These are phyloP conservation scores for Liposcelis brunnea DNA, from an alignment of 2,888 invertebrate species.

Conservation along the genomic window DNA sequence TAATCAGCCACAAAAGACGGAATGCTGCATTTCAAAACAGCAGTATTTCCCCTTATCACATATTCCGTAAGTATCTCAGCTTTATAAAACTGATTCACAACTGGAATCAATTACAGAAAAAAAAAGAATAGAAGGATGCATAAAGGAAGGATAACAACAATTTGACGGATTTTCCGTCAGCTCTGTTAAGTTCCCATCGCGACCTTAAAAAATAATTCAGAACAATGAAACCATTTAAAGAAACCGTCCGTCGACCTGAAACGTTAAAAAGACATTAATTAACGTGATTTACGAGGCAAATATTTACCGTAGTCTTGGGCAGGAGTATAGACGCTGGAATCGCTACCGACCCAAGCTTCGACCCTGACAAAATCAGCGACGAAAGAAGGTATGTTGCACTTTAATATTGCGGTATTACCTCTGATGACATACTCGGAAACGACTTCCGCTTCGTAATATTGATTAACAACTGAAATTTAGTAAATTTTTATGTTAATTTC, in stretches of 20 bases:
- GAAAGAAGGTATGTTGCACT: constrained; percentile 77
- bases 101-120: constrained; percentile 25
- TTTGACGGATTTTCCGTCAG: too few relatives aligned
- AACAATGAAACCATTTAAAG: too few relatives aligned
- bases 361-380: constrained; percentile 82
- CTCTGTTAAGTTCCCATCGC: too few relatives aligned
- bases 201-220: too few relatives aligned
- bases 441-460: constrained; percentile 76
- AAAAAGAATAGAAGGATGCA: constrained; percentile 21
- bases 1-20: constrained; percentile 59
- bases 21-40: constrained; percentile 52
- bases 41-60: constrained; percentile 54
- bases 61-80: constrained; percentile 56
- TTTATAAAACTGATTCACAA: constrained; percentile 53
- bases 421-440: constrained; percentile 77
- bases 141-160: background rate
- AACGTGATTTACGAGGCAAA: too few relatives aligned
- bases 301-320: constrained; percentile 2
- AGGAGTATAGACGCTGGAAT: constrained; percentile 22
- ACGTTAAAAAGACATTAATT: too few relatives aligned
- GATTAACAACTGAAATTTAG: constrained; percentile 53
- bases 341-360: constrained; percentile 59
- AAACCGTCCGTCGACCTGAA: too few relatives aligned
- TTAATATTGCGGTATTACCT: constrained; percentile 69
- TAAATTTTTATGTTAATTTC: background rate